Conservation (phyloP, 2,113 vertebrate species). For the Mungos mungo region DNA sequence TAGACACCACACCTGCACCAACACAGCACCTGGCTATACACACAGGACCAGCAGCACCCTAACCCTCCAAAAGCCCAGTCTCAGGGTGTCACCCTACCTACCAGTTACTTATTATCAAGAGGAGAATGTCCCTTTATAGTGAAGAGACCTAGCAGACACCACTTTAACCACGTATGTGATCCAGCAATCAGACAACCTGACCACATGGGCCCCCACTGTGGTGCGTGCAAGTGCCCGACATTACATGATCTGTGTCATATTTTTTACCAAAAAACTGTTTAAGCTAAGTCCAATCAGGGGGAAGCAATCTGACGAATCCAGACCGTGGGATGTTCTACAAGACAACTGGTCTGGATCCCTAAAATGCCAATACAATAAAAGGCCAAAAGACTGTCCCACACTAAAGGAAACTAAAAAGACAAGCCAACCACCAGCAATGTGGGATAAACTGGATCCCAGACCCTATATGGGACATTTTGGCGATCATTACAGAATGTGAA, state of each 20-base stretch:
- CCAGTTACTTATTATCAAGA: background rate
- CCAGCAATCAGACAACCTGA: no score
- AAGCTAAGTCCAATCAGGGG: background rate
- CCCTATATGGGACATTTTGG: background rate
- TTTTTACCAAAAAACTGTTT: background rate
- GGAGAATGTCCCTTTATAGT: background rate
- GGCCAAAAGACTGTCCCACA: background rate
- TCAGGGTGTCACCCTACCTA: background rate
- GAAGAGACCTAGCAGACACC: background rate
- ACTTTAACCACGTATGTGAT: rapidly evolving
- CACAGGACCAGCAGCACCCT: background rate
- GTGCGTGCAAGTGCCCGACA: background rate
- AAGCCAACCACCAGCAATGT: background rate
- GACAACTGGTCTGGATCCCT: background rate
- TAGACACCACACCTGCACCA: rapidly evolving
- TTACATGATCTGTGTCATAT: rapidly evolving
- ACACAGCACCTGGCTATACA: background rate
- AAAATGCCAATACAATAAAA: background rate
- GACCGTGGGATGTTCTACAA: background rate
- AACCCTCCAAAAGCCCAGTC: background rate
- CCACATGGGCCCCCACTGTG: rapidly evolving
- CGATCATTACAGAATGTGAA: background rate
- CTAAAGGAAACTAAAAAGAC: background rate
- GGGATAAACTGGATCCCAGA: background rate
- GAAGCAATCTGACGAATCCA: background rate